Conservation (phyloP, 2,888 invertebrate genomes). For the Leuctra nigra region DNA sequence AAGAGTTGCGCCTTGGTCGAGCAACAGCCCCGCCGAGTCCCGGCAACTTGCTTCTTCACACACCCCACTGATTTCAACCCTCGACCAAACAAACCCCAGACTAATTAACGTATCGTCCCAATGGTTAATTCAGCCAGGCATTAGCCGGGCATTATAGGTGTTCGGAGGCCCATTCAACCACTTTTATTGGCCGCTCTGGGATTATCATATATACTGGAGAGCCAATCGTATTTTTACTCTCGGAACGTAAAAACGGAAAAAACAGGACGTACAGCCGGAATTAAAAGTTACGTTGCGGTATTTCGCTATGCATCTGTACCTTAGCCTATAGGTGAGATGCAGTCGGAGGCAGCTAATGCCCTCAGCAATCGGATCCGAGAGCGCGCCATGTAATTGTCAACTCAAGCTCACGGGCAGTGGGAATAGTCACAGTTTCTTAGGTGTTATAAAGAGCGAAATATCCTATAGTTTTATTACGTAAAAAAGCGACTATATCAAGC, state of each 20-base stretch:
- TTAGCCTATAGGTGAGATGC: not conserved
- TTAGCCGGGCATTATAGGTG: conserved; percentile 62
- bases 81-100: conserved; percentile 20
- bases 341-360: too few relatives aligned
- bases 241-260: not conserved
- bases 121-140: conserved; percentile 44
- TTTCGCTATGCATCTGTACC: conserved; percentile 7
- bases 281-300: conserved; percentile 26
- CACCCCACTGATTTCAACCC: conserved; percentile 31
- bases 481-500: conserved; percentile 11
- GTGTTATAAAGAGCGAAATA: conserved; percentile 16
- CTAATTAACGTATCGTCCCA: conserved; percentile 33
- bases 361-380: not conserved
- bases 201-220: conserved; percentile 19
- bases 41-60: conserved; percentile 24
- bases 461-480: conserved; percentile 11
- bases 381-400: not conserved
- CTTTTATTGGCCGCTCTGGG: conserved; percentile 56
- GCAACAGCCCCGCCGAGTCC: conserved; percentile 28
- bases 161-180: conserved; percentile 61
- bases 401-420: not conserved
- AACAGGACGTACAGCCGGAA: conserved; percentile 19
- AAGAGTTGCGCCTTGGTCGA: conserved; percentile 34
- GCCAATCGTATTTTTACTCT: conserved; percentile 23
- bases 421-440: conserved; percentile 5